phyloP scores from a whole-genome alignment of 1,140 invertebrate genomes.

The Tenebrio molitor region DNA sequence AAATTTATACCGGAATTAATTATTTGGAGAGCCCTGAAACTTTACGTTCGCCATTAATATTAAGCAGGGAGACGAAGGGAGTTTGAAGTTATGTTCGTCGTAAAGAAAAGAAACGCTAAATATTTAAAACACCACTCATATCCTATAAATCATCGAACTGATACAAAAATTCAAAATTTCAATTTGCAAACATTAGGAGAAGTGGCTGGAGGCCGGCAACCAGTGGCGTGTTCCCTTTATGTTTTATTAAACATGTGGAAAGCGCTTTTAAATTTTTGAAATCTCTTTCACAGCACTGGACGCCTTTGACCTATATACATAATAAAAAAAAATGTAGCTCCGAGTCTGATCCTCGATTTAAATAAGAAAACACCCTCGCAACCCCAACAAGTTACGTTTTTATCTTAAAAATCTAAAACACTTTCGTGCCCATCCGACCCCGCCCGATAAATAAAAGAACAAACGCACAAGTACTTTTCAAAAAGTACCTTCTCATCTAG shows the following conservation, averaged over 20 bases:
- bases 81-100: too few relatives aligned
- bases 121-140: too few relatives aligned
- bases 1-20: too few relatives aligned
- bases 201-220: constrained; percentile 6
- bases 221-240: constrained; percentile 3
- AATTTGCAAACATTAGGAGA: constrained; percentile 16
- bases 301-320: constrained; percentile 33
- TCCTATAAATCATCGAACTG: background rate
- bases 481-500: background rate
- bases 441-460: background rate
- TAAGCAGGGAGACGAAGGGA: too few relatives aligned
- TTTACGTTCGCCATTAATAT: too few relatives aligned
- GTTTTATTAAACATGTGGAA: constrained; percentile 24
- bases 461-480: background rate
- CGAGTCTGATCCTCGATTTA: background rate
- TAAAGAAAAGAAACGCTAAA: background rate
- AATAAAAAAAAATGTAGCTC: constrained; percentile 16
- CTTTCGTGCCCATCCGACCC: too few relatives aligned
- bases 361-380: background rate
- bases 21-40: too few relatives aligned
- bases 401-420: too few relatives aligned
- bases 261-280: constrained; percentile 32
- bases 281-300: constrained; percentile 13
- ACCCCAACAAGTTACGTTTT: background rate
- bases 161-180: constrained; percentile 1